phyloP scores from a whole-genome alignment of 1,140 invertebrate genomes.

The Mactra quadrangularis region DNA sequence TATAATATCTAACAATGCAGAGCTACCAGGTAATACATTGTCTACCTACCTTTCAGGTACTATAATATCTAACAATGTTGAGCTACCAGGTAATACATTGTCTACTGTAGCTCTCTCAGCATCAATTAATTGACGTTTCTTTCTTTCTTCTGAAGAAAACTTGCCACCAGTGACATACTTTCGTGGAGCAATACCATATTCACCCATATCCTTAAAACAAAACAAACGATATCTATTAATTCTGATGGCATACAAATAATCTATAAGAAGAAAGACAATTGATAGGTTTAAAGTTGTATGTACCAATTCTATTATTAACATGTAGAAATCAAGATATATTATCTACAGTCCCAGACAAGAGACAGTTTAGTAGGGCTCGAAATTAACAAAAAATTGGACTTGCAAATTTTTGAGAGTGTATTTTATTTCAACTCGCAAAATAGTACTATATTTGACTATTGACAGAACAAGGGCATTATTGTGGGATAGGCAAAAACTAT shows the following conservation, averaged over 20 bases:
- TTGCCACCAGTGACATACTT: conserved; percentile 90
- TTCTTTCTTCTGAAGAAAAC: conserved; percentile 83
- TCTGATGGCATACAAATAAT: too few relatives aligned
- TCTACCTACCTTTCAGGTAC: conserved; percentile 88
- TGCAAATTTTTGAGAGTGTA: too few relatives aligned
- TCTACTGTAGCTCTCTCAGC: conserved; percentile 56
- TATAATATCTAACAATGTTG: conserved; percentile 92
- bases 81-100: conserved; percentile 85
- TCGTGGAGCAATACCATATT: conserved; percentile 97
- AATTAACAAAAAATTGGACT: too few relatives aligned
- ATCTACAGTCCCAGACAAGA: not conserved
- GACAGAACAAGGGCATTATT: too few relatives aligned
- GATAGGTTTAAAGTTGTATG: conserved; percentile 52
- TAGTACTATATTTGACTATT: too few relatives aligned
- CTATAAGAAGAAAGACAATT: not conserved
- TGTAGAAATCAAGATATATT: not conserved
- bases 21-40: conserved; percentile 85
- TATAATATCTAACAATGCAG: conserved; percentile 92
- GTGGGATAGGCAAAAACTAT: too few relatives aligned
- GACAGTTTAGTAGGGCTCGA: too few relatives aligned
- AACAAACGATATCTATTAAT: conserved; percentile 38
- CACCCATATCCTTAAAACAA: conserved; percentile 90
- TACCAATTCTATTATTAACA: not conserved
- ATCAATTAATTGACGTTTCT: conserved; percentile 69
- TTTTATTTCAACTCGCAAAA: too few relatives aligned